Percentiles rank a stretch among this genome's conserved stretches.
These are phyloP conservation scores for Hybognathus amarus DNA, from an alignment of 2,797 vertebrate genomes.

Conservation along the genomic window DNA sequence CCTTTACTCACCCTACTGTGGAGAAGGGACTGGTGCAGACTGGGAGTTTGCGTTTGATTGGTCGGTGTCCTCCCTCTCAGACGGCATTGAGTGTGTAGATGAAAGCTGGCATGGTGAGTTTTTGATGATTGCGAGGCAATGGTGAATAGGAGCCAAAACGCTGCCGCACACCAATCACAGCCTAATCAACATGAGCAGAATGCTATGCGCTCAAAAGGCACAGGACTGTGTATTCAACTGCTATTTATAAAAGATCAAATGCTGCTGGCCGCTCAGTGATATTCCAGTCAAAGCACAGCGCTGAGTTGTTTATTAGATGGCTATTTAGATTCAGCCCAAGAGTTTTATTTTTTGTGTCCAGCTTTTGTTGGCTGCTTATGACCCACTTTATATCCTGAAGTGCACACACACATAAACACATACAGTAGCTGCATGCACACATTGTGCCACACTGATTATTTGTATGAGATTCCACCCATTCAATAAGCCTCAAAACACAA, in stretches of 20 bases:
- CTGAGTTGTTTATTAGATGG: slow-evolving; percentile 22
- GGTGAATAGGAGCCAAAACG: slow-evolving; percentile 56
- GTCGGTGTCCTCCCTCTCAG: slow-evolving; percentile 38
- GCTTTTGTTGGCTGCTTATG: slow-evolving; percentile 6
- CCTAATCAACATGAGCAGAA: slow-evolving; percentile 51
- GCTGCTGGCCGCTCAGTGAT: slow-evolving; percentile 62
- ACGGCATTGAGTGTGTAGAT: slow-evolving; percentile 52
- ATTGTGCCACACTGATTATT: not conserved
- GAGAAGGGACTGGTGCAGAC: slow-evolving; percentile 40
- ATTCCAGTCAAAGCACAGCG: slow-evolving; percentile 45
- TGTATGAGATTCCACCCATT: slow-evolving; percentile 35
- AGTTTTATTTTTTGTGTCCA: not conserved
- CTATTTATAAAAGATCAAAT: slow-evolving; percentile 46
- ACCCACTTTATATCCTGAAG: slow-evolving; percentile 3
- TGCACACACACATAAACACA: not conserved
- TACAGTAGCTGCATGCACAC: not conserved
- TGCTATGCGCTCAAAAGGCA: slow-evolving; percentile 27
- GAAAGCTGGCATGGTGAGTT: slow-evolving; percentile 52
- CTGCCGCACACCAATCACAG: slow-evolving; percentile 41
- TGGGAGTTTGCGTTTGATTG: slow-evolving; percentile 58
- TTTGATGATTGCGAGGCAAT: slow-evolving; percentile 57
- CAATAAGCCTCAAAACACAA: slow-evolving; percentile 19
- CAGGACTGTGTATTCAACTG: slow-evolving; percentile 1
- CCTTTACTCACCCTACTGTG: slow-evolving; percentile 27
- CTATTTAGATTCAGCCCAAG: slow-evolving; percentile 5